A percentile compares a stretch with the other conserved stretches of the same genome.
phyloP scores from a whole-genome alignment of 30 jellyfish, hydroid and myxozoan genomes.

The Rhopilema esculentum region DNA sequence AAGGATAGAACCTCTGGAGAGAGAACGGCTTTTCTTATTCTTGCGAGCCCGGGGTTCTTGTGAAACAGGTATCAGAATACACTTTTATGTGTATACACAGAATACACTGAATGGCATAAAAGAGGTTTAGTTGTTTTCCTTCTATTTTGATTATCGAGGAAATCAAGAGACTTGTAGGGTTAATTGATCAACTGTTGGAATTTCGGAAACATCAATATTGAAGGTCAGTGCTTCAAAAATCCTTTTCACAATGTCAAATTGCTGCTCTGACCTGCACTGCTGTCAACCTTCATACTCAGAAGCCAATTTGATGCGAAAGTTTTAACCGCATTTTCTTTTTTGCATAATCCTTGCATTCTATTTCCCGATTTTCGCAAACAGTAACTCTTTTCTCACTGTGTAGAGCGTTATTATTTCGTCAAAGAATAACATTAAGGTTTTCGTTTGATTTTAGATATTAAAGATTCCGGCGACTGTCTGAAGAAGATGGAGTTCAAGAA shows the following conservation, averaged over 20 bases:
- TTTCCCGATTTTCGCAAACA: neutral
- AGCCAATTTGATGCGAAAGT: neutral
- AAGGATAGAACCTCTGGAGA: no score
- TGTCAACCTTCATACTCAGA: neutral
- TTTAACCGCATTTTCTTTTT: neutral
- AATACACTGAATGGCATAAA: no score
- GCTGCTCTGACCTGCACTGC: neutral
- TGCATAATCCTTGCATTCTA: neutral
- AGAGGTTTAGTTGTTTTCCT: no score
- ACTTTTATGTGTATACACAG: no score
- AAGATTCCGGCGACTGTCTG: neutral
- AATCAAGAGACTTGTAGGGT: no score
- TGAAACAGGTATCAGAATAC: no score
- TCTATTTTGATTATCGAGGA: no score
- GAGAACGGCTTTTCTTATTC: no score
- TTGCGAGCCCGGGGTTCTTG: no score
- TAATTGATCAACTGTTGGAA: no score
- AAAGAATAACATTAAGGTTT: neutral
- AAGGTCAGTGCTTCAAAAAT: neutral
- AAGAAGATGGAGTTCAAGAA: conserved; percentile 37
- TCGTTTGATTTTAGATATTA: neutral
- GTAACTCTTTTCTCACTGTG: no score
- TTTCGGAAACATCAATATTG: no score
- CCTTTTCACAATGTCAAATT: neutral
- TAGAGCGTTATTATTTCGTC: neutral